Evolutionary conservation across 2,113 vertebrate genomes (phyloP).

Genomic region (Emydura subglobosa): DNA sequence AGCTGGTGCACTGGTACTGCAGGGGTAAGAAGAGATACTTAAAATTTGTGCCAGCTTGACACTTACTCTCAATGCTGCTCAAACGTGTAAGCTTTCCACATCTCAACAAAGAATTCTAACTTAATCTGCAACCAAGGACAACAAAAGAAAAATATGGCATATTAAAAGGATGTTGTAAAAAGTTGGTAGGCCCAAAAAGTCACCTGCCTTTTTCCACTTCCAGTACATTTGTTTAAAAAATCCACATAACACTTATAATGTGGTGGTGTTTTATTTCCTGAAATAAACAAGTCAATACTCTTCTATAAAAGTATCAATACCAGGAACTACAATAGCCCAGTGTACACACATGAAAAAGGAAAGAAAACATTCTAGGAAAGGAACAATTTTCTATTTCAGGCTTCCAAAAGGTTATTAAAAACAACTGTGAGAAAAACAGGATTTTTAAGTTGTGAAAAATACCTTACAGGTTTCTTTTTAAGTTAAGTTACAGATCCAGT

Average conservation of each 20-base stretch:
- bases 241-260: constrained; percentile 20
- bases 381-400: background rate
- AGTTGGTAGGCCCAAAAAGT: background rate
- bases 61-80: background rate
- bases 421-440: background rate
- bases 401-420: background rate
- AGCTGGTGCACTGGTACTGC: constrained; percentile 20
- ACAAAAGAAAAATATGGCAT: constrained; percentile 13
- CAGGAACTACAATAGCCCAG: constrained; percentile 18
- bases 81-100: background rate
- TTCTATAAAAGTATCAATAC: constrained; percentile 29
- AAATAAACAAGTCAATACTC: constrained; percentile 12
- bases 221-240: constrained; percentile 11
- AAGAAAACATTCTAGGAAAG: background rate
- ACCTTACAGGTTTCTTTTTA: background rate
- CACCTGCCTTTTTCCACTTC: constrained; percentile 11
- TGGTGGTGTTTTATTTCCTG: constrained; percentile 39
- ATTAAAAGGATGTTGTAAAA: constrained; percentile 10
- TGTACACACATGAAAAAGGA: background rate
- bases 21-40: background rate
- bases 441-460: background rate
- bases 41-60: constrained; percentile 43
- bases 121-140: background rate
- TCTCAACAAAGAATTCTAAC: background rate
- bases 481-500: background rate